Evolutionary conservation across 2,888 invertebrate genomes (phyloP), one percentile per base, ranked within the genome.

Genomic region (Pyrrhosoma nymphula): DNA sequence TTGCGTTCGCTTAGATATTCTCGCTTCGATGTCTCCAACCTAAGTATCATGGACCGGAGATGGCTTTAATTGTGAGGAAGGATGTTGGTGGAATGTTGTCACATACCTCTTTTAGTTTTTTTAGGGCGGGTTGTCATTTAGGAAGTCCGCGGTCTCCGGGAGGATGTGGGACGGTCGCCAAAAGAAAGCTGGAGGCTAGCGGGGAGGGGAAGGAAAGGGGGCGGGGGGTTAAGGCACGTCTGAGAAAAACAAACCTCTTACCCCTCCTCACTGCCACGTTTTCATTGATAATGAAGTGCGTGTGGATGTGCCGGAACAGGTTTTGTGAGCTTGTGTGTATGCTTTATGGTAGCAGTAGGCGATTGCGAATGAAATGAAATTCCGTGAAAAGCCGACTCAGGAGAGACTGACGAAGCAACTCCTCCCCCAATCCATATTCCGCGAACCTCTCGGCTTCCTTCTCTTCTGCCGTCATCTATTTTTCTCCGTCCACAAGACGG

Each of bases 131-230:
- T 82, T 82, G 82, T 82, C 82, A 18, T 82, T 82, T 91, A 91
- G 90, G 60, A 91, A 91, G 16, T 91, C 56, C 90, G 93, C 69
- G 69, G 93, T 93, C 93, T 69, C 26, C 14, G 69, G 39, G n/a
- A 75, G 93, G 93, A 93, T 69, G 93, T 93, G 69, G 69, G 69
- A n/a, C 26, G 69, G 69, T 69, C 47, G 93, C 93, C 82, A 82
- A 35, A 82, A 82, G 82, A 82, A 35, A 3, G 35, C 69, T 82
- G 82, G 82, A 82, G 82, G 35, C 12, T 35, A 26, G 35, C 30
- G 30, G 75, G 8, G 82, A n/a, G n/a, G 82, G 30, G 82, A 16
- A 16, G 30, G 30, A n/a, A n/a, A 35, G 82, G 82, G 16, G 35
- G 35, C 16, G 16, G 16, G 8, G 47, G 47, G 47, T 4, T 60